These are phyloP conservation scores for Lissonota sp. DNA, from an alignment of 2,888 invertebrate genomes.

Conservation along the genomic window DNA sequence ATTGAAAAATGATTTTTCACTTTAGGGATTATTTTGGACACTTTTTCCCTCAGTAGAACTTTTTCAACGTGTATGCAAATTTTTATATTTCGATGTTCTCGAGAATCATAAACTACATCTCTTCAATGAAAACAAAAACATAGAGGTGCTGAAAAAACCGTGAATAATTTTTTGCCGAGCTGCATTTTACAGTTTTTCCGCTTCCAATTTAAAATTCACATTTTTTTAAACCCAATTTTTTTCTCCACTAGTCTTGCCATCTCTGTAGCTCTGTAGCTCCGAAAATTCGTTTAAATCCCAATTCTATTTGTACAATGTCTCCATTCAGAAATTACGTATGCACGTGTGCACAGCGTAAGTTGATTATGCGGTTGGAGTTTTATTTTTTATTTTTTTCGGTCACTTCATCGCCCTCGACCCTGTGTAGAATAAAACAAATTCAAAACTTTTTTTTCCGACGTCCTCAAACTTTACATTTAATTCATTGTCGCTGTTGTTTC, in stretches of 20 bases:
- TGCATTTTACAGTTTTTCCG: conserved; percentile 58
- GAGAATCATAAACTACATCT: conserved; percentile 59
- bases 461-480: conserved; percentile 56
- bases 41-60: no score
- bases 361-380: conserved; percentile 13
- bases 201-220: conserved; percentile 47
- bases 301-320: conserved; percentile 24
- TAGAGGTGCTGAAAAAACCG: conserved; percentile 60
- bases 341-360: conserved; percentile 1
- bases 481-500: conserved; percentile 52
- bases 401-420: conserved; percentile 11
- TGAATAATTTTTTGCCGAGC: conserved; percentile 63
- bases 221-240: conserved; percentile 19
- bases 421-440: conserved; percentile 17
- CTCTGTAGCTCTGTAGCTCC: conserved; percentile 35
- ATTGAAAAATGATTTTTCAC: no score
- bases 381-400: conserved; percentile 17
- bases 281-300: conserved; percentile 26
- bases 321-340: conserved; percentile 9
- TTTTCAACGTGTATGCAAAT: background rate
- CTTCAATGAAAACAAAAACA: conserved; percentile 43
- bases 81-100: conserved; percentile 41
- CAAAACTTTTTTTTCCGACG: conserved; percentile 42
- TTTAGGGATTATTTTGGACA: no score
- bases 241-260: conserved; percentile 16